A percentile compares a stretch with the other conserved stretches of the same genome.
Evolutionary conservation across 2,797 vertebrate genomes (phyloP).

Genomic region (Ctenochaetus hawaiiensis): DNA sequence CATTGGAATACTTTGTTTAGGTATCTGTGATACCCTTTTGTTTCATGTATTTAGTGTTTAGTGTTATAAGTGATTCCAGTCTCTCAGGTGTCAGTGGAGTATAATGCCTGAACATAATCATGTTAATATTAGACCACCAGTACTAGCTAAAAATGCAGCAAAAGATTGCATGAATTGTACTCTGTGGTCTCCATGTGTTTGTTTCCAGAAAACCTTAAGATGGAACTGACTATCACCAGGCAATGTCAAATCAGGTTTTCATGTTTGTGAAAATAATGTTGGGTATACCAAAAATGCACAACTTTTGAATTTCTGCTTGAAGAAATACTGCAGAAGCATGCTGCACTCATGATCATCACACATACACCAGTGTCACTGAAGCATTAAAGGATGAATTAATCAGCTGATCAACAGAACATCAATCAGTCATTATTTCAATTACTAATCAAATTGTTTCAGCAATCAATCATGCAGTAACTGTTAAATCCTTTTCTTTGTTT

Average conservation of each 20-base stretch:
- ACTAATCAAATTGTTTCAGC: background rate
- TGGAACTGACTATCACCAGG: background rate
- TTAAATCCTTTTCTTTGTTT: background rate
- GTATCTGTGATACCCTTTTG: background rate
- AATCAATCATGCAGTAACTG: background rate
- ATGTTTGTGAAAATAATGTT: background rate
- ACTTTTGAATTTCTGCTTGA: background rate
- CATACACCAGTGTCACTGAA: too few species aligned
- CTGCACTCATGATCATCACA: background rate
- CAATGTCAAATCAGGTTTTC: background rate
- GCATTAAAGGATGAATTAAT: too few species aligned
- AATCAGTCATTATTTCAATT: background rate
- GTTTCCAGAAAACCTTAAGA: background rate
- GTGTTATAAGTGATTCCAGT: too few species aligned
- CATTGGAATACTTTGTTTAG: background rate
- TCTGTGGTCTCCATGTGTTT: background rate
- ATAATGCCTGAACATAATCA: background rate
- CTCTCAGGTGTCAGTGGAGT: background rate
- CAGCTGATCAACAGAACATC: too few species aligned
- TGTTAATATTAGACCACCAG: background rate
- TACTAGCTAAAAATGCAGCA: background rate
- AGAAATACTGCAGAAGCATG: background rate
- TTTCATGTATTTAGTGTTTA: background rate
- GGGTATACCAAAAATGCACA: background rate
- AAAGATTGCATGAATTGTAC: background rate